Evolutionary conservation across 2,797 vertebrate genomes (phyloP).

Genomic region (Xerus rutilus): DNA sequence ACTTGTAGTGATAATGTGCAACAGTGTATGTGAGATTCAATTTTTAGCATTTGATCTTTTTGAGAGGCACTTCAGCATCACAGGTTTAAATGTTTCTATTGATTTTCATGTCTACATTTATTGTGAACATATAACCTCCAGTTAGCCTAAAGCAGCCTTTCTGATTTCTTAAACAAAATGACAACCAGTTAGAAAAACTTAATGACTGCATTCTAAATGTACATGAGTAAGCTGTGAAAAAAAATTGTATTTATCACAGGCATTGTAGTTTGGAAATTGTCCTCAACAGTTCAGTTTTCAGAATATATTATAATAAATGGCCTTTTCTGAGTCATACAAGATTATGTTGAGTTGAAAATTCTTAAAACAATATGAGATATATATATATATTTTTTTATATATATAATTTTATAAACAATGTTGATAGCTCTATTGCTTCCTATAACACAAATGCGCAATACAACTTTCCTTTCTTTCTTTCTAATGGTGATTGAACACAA

Average conservation of each 20-base stretch:
- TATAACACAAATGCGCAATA: background rate
- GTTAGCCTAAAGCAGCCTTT: slow-evolving; percentile 77
- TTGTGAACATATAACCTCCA: slow-evolving; percentile 78
- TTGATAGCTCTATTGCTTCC: background rate
- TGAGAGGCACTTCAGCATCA: slow-evolving; percentile 79
- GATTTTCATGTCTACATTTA: slow-evolving; percentile 88
- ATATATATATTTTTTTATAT: background rate
- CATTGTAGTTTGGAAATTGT: slow-evolving; percentile 6
- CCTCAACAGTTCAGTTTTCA: slow-evolving; percentile 37
- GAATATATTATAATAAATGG: slow-evolving; percentile 40
- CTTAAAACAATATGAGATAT: background rate
- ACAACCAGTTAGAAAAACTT: slow-evolving; percentile 20
- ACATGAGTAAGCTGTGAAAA: slow-evolving; percentile 10
- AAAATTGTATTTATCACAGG: background rate
- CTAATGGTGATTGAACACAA: too few species aligned
- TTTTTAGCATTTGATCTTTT: slow-evolving; percentile 84
- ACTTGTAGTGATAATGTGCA: slow-evolving; percentile 52
- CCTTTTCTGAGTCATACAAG: background rate
- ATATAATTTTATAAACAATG: background rate
- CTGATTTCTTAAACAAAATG: slow-evolving; percentile 84
- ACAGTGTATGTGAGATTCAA: slow-evolving; percentile 39
- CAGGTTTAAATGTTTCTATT: slow-evolving; percentile 87
- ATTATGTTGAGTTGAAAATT: background rate
- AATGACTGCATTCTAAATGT: background rate
- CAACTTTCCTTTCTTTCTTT: too few species aligned